phyloP scores from a whole-genome alignment of 2,797 vertebrate genomes.

The Morelia viridis region DNA sequence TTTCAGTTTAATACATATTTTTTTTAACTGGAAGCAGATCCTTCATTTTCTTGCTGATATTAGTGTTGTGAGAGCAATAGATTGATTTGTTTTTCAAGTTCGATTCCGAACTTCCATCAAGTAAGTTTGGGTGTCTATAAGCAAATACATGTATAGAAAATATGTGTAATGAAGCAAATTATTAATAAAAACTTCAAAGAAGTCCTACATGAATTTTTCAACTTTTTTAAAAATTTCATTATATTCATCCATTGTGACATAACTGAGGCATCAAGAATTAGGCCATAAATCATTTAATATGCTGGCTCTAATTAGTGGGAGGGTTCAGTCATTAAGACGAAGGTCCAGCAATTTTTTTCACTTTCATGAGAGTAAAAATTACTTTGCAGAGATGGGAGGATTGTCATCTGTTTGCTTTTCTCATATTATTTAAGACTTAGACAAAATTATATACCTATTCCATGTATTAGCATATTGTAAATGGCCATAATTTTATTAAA shows the following conservation, averaged over 20 bases:
- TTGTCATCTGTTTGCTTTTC: not conserved
- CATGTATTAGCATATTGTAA: not conserved
- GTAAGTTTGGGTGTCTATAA: not conserved
- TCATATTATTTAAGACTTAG: not conserved
- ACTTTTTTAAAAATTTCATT: not conserved
- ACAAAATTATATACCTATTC: not conserved
- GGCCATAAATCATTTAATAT: too few species aligned
- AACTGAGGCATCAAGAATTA: not conserved
- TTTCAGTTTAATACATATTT: not conserved
- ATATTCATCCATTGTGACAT: not conserved
- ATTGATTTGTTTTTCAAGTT: not conserved
- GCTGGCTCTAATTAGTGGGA: not conserved
- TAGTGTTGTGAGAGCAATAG: not conserved
- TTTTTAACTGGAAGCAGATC: not conserved
- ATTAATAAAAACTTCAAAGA: not conserved
- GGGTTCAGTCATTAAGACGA: not conserved
- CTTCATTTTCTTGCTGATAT: not conserved
- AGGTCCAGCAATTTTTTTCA: not conserved
- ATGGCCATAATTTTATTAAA: not conserved
- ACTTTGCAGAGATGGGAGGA: not conserved
- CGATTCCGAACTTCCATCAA: not conserved
- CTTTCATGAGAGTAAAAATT: not conserved
- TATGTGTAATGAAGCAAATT: not conserved
- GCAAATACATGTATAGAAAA: not conserved
- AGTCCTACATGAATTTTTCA: not conserved